phyloP scores from a whole-genome alignment of 2,113 vertebrate species.

The Phocoena sinus region DNA sequence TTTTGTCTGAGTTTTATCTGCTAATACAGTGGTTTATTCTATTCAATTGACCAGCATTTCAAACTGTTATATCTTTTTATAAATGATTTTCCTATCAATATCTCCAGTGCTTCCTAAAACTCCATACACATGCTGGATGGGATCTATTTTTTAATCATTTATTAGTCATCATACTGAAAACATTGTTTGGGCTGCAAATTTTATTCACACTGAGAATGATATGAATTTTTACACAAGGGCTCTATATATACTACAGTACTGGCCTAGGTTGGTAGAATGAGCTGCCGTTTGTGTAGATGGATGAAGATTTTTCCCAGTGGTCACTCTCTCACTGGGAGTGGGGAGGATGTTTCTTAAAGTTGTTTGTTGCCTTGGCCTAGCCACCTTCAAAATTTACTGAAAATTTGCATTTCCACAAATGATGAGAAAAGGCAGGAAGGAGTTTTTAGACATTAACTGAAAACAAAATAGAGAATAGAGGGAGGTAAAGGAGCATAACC shows the following conservation, averaged over 20 bases:
- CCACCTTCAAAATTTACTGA: neutral
- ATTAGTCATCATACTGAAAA: constrained; percentile 1
- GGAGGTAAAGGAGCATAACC: neutral
- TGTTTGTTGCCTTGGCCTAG: neutral
- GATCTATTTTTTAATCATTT: neutral
- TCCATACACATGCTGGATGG: neutral
- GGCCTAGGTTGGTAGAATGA: neutral
- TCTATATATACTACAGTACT: neutral
- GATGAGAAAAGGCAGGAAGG: neutral
- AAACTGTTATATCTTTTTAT: neutral
- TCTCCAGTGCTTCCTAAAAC: neutral
- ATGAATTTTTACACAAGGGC: neutral
- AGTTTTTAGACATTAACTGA: neutral
- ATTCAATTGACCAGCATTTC: neutral
- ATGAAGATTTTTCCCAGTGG: neutral
- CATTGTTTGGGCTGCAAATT: neutral
- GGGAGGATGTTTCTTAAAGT: neutral
- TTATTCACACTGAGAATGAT: neutral
- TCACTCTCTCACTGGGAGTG: neutral
- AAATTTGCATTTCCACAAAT: neutral
- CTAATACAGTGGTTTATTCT: neutral
- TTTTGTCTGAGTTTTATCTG: neutral
- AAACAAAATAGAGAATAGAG: neutral
- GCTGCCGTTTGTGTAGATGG: neutral
- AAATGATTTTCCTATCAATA: constrained; percentile 23